Percentiles rank a stretch among this genome's conserved stretches.
Evolutionary conservation across 1,140 invertebrate genomes (phyloP).

Genomic region (Hesperophylax magnus): DNA sequence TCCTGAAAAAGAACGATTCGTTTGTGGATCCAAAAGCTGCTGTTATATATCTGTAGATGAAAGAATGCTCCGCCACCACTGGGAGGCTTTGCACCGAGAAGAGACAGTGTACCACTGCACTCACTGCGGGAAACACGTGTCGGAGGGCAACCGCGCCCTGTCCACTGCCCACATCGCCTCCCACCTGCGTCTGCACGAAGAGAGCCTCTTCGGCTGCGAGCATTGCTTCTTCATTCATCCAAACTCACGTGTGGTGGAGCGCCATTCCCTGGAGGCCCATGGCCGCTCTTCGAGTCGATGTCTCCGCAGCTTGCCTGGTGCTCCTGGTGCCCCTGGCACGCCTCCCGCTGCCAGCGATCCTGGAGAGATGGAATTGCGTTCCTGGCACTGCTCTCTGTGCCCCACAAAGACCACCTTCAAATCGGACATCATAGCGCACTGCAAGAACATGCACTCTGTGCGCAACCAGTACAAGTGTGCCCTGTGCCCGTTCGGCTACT

Average conservation of each 20-base stretch:
- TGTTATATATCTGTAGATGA: slow-evolving; percentile 82
- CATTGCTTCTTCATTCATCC: slow-evolving; percentile 77
- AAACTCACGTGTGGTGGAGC: slow-evolving; percentile 75
- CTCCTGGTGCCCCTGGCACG: slow-evolving; percentile 1
- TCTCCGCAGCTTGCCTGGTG: slow-evolving; percentile 44
- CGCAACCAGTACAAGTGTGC: slow-evolving; percentile 79
- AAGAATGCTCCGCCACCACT: slow-evolving; percentile 79
- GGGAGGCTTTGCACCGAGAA: slow-evolving; percentile 79
- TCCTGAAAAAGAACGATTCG: slow-evolving; percentile 76
- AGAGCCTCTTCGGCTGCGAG: slow-evolving; percentile 78
- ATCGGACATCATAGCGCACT: slow-evolving; percentile 74
- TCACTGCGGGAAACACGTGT: slow-evolving; percentile 73
- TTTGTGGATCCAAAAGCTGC: slow-evolving; percentile 79
- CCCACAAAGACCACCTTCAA: slow-evolving; percentile 74
- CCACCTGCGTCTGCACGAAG: slow-evolving; percentile 84
- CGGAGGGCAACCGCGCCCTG: slow-evolving; percentile 61
- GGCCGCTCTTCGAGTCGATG: slow-evolving; percentile 59
- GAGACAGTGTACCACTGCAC: slow-evolving; percentile 76
- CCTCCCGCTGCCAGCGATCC: slow-evolving; percentile 59
- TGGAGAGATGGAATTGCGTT: slow-evolving; percentile 65
- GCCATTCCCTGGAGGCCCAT: slow-evolving; percentile 77
- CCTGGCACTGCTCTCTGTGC: slow-evolving; percentile 81
- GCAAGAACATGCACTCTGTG: slow-evolving; percentile 72
- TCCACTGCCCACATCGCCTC: slow-evolving; percentile 73
- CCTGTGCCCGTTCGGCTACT: slow-evolving; percentile 73